A percentile compares a stretch with the other conserved stretches of the same genome.
Conservation (phyloP, 2,113 vertebrate species). For the Petrocephalus microphthalmus region DNA sequence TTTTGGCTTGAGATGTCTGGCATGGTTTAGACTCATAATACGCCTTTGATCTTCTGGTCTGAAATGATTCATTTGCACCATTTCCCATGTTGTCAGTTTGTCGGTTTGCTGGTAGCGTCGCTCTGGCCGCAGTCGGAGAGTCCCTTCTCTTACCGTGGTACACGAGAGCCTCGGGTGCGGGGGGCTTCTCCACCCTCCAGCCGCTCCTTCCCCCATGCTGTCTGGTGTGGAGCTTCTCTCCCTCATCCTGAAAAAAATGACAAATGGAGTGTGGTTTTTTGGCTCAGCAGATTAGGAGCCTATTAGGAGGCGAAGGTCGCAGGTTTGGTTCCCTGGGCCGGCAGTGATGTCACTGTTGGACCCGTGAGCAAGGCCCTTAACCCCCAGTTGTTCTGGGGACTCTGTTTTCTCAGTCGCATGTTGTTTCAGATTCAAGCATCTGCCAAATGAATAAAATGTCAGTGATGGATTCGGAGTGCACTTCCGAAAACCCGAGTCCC, state of each 20-base stretch:
- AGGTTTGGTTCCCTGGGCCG: not conserved
- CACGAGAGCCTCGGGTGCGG: not conserved
- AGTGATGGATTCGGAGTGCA: conserved; percentile 51
- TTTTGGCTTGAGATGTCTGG: not conserved
- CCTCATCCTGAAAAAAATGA: not conserved
- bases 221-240: not conserved
- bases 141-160: not conserved
- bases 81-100: not conserved
- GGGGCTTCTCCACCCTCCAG: not conserved
- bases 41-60: not conserved
- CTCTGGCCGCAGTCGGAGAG: not conserved
- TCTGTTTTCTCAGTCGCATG: not conserved
- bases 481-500: conserved; percentile 44
- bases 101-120: not conserved
- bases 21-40: not conserved
- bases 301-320: not conserved
- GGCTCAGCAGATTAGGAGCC: not conserved
- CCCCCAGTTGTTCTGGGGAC: conserved; percentile 25
- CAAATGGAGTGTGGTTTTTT: not conserved
- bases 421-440: not conserved
- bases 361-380: not conserved
- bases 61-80: not conserved
- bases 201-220: not conserved
- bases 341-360: not conserved
- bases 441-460: conserved; percentile 20